Evolutionary conservation across 2,888 invertebrate species (phyloP), one percentile per base, ranked within the genome.

Genomic region (Theristus sp.): DNA sequence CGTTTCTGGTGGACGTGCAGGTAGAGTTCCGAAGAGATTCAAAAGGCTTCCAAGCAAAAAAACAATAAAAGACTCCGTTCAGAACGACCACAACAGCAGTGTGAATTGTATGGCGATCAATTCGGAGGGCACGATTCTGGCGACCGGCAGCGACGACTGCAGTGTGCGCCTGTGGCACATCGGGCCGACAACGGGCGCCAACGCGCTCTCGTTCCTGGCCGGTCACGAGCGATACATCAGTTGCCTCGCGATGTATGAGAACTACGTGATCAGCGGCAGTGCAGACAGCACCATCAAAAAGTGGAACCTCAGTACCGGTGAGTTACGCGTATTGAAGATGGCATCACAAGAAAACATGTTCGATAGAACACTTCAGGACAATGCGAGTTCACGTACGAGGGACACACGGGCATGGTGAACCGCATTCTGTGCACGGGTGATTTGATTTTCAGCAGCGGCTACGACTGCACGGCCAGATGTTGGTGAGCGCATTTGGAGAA

Each of bases 61-160:
- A n/a, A n/a, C n/a, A n/a, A n/a, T n/a, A n/a, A n/a, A n/a, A n/a
- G n/a, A n/a, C n/a, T n/a, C n/a, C n/a, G n/a, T n/a, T n/a, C 65
- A 75, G 3, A 66, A 63, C 0, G 77, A 77, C 22, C 77, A 78
- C 65, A 72, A 72, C 52, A 70, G 70, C 1, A 76, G 77, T 17
- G 75, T 79, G 65, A 80, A 80, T 68, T 78, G 77, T 66, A 76
- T 78, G 75, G 74, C 75, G 1, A 67, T 79, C 1, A 77, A 77
- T 61, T 77, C 77, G 60, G 79, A 79, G 65, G 73, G 73, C 1
- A 77, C 77, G 17, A 73, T 79, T 1, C 67, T 79, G 47, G 76
- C 75, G 0, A 77, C 78, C 1, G 79, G 79, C 13, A 75, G 76
- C 27, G 80, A 80, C 62, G 79, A 79, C 66, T 70, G 70, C 63